Conservation (phyloP, 2,888 invertebrate genomes). For the Heteromyza rotundicornis region DNA sequence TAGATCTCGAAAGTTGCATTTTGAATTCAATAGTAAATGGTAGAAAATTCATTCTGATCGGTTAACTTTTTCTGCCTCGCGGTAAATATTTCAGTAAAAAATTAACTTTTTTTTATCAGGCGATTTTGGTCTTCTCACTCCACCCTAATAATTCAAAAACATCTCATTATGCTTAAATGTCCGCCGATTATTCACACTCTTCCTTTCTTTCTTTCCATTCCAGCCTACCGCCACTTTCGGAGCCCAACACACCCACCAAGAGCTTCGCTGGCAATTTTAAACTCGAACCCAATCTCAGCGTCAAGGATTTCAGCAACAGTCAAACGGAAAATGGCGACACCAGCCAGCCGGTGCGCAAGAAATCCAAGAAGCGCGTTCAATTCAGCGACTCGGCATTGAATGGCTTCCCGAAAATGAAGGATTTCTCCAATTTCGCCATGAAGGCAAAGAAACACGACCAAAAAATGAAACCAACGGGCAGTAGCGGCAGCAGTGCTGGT, state of each 20-base stretch:
- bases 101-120: no score
- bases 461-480: conserved; percentile 40
- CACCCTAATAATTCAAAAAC: no score
- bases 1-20: no score
- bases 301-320: conserved; percentile 55
- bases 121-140: no score
- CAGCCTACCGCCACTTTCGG: conserved; percentile 56
- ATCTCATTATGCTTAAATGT: no score
- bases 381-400: conserved; percentile 57
- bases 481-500: conserved; percentile 37
- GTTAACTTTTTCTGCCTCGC: no score
- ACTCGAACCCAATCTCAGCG: conserved; percentile 60
- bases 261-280: conserved; percentile 60
- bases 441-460: conserved; percentile 58
- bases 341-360: conserved; percentile 43
- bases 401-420: conserved; percentile 47
- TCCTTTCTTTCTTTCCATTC: conserved; percentile 22
- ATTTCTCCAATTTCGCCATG: conserved; percentile 45
- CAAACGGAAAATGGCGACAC: conserved; percentile 41
- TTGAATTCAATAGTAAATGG: no score
- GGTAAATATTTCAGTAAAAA: no score
- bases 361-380: conserved; percentile 60
- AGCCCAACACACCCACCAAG: conserved; percentile 57
- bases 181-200: no score
- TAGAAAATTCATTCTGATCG: no score